Evolutionary conservation across 2,888 invertebrate species (phyloP).

Genomic region (Dioctria rufipes): DNA sequence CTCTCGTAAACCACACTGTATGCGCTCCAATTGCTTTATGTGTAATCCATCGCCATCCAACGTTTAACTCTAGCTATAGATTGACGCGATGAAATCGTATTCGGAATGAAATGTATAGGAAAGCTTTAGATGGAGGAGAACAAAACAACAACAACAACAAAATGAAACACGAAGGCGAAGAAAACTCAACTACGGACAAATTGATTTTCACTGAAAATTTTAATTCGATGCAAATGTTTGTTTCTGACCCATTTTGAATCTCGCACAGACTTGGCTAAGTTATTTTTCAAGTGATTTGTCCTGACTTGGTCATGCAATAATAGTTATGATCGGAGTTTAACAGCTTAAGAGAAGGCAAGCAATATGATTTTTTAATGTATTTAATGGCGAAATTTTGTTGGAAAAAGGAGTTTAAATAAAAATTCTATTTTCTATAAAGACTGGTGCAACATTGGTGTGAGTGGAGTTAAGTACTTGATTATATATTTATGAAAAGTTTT

Average conservation of each 20-base stretch:
- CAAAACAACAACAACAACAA: neutral
- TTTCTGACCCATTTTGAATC: constrained; percentile 26
- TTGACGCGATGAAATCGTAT: neutral
- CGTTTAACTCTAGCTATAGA: constrained; percentile 24
- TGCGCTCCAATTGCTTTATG: constrained; percentile 48
- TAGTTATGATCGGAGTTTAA: neutral
- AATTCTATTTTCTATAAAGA: too few relatives aligned
- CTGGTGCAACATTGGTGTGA: too few relatives aligned
- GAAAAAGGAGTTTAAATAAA: too few relatives aligned
- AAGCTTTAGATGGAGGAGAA: neutral
- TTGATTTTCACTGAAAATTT: constrained; percentile 44
- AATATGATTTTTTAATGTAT: neutral
- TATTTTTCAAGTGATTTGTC: neutral
- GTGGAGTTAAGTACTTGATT: too few relatives aligned
- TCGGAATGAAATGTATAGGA: neutral
- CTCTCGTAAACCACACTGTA: constrained; percentile 34
- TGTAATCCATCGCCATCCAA: constrained; percentile 45
- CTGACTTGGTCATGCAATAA: neutral
- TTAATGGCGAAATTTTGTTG: too few relatives aligned
- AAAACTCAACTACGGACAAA: constrained; percentile 6
- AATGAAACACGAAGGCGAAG: too few relatives aligned
- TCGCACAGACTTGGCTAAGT: neutral
- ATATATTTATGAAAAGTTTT: too few relatives aligned
- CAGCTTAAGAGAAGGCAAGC: neutral
- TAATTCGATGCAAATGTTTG: constrained; percentile 38